These are phyloP conservation scores for Coryphaenoides rupestris DNA, from an alignment of 2,113 vertebrate species.

Conservation along the genomic window DNA sequence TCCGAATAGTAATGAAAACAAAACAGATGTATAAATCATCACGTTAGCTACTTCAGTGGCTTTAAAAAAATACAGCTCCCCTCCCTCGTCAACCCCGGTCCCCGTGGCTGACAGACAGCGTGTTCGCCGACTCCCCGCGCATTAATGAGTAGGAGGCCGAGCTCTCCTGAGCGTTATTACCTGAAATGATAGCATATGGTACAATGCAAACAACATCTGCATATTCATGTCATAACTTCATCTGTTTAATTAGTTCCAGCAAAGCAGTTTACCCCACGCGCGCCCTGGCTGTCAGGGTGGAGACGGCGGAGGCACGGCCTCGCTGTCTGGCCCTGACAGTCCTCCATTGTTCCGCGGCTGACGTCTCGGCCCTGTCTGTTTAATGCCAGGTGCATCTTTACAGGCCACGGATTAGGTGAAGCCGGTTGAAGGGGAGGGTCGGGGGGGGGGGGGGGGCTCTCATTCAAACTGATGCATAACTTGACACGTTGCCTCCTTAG, in stretches of 20 bases:
- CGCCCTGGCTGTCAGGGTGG: constrained; percentile 90
- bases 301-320: constrained; percentile 85
- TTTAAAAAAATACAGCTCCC: constrained; percentile 60
- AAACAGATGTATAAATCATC: constrained; percentile 51
- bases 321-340: constrained; percentile 87
- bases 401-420: constrained; percentile 76
- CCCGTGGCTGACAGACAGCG: constrained; percentile 67
- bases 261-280: constrained; percentile 99
- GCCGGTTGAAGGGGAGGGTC: not conserved
- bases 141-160: constrained; percentile 87
- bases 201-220: constrained; percentile 99
- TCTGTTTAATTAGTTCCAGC: constrained; percentile 99
- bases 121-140: constrained; percentile 70
- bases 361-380: constrained; percentile 74
- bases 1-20: constrained; percentile 47
- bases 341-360: constrained; percentile 83
- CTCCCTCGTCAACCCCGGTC: constrained; percentile 41
- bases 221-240: constrained; percentile 99
- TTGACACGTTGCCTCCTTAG: no score
- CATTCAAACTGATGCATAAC: no score
- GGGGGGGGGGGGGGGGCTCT: no score
- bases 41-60: constrained; percentile 60
- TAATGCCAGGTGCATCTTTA: constrained; percentile 85
- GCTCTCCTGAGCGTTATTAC: constrained; percentile 93
- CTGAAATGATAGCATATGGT: constrained; percentile 99